Evolutionary conservation across 2,888 invertebrate genomes (phyloP).

Genomic region (Gastracanthus pulcherrimus): DNA sequence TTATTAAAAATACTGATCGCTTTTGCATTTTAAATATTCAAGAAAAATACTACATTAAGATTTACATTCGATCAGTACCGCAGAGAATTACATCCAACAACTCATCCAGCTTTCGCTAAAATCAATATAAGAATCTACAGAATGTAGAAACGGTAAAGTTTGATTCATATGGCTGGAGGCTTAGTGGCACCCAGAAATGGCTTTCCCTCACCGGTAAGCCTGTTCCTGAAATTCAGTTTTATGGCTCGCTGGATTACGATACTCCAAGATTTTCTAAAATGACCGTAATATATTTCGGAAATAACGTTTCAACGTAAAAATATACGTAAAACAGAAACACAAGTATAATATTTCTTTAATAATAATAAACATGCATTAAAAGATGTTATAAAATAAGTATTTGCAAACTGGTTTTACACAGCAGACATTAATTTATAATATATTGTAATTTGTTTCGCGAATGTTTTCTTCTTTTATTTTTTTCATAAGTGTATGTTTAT

Average conservation of each 20-base stretch:
- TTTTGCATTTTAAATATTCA: no score
- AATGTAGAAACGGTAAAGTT: slow-evolving; percentile 6
- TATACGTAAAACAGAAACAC: no score
- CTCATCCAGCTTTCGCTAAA: not conserved
- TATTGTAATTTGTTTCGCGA: no score
- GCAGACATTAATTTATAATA: no score
- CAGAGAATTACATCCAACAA: not conserved
- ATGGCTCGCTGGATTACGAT: slow-evolving; percentile 3
- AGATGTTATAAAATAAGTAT: no score
- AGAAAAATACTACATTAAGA: no score
- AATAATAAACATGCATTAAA: no score
- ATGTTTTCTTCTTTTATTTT: no score
- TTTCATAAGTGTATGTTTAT: not conserved
- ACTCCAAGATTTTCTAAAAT: not conserved
- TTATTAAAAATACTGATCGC: no score
- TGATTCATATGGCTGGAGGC: slow-evolving; percentile 29
- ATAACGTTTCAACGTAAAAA: no score
- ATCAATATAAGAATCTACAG: not conserved
- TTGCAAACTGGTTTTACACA: no score
- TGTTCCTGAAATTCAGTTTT: slow-evolving; percentile 26
- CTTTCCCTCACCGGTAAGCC: not conserved
- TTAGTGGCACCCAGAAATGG: not conserved
- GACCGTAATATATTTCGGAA: not conserved
- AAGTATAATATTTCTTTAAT: no score
- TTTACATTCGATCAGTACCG: not conserved